phyloP scores from a whole-genome alignment of 2,113 vertebrate genomes.

The Eudyptes chrysolophus region DNA sequence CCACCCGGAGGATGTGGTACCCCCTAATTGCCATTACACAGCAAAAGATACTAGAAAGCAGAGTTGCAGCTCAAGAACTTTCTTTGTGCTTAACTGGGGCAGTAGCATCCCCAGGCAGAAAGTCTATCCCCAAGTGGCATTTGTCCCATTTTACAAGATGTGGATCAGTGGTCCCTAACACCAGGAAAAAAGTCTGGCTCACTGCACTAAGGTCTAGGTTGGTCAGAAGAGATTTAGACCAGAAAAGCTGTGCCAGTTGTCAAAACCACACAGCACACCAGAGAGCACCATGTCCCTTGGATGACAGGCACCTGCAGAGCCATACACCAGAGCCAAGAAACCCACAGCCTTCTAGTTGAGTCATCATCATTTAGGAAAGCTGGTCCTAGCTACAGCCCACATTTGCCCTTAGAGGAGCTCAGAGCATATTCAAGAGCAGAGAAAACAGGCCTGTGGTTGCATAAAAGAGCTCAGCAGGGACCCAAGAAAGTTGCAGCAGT shows the following conservation, averaged over 20 bases:
- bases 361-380: not conserved
- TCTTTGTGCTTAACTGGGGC: not conserved
- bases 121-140: not conserved
- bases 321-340: not conserved
- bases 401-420: not conserved
- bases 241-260: not conserved
- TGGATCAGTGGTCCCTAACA: not conserved
- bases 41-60: not conserved
- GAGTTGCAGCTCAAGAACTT: not conserved
- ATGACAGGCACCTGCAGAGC: not conserved
- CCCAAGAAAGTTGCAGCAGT: not conserved
- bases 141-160: not conserved
- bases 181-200: not conserved
- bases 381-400: not conserved
- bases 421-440: not conserved
- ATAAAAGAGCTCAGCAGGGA: not conserved
- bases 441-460: not conserved
- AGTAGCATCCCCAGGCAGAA: not conserved
- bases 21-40: fast-evolving
- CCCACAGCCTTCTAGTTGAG: not conserved
- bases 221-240: not conserved
- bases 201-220: not conserved
- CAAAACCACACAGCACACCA: not conserved
- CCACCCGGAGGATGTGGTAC: not conserved
- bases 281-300: not conserved